Base-by-base conservation (phyloP, 1,140 invertebrate species). In the Matsumurasca onukii region DNA sequence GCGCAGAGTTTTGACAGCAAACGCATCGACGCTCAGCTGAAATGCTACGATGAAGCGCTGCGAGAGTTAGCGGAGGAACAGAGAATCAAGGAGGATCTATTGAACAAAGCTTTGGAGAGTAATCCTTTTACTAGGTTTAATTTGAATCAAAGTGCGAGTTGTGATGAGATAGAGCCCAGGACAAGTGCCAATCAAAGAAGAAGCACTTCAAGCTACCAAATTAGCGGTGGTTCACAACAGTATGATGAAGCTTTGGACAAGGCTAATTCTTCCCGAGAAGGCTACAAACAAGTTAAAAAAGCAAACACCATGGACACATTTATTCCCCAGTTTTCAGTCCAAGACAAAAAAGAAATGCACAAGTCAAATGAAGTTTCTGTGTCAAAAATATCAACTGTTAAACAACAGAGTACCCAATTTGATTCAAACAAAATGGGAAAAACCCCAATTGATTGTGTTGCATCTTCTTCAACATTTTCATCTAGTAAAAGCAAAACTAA, bases 31-130 rank as follows among this genome's bases (percentile, higher is more conserved):
- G 72, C 70, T 9, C 75, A 76, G 66, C 64, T 76, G 5, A 61
- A 74, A 48, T 76, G 75, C 62, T 76, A 76, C 59, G 75, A 76
- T 69, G 72, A 75, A 72, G 75, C 75, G 17, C 49, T 76, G 2
- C 67, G 75, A 29, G 74, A 76, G 34, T 55, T 76, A 12, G 74
- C 74, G 20, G 68, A 72, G n/a, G 71, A 70, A 29, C 55, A 59
- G 55, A 59, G 30, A n/a, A n/a, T 59, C 3, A 59, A 59, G 25
- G 55, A 59, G n/a, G 55, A 59, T 13, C 24, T 59, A 13, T 29
- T 59, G 55, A 59, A 59, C 25, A 59, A 29, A 29, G 55, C 24
- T 3, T 24, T 59, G 5, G 55, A 59, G 25, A 24, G 22, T 25
- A 25, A 24, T 22, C 55, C 15, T n/a, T 59, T 12, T n/a, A 24